Evolutionary conservation across 37 sponge, comb jelly and placozoan species (phyloP).

Genomic region (Bolinopsis microptera): DNA sequence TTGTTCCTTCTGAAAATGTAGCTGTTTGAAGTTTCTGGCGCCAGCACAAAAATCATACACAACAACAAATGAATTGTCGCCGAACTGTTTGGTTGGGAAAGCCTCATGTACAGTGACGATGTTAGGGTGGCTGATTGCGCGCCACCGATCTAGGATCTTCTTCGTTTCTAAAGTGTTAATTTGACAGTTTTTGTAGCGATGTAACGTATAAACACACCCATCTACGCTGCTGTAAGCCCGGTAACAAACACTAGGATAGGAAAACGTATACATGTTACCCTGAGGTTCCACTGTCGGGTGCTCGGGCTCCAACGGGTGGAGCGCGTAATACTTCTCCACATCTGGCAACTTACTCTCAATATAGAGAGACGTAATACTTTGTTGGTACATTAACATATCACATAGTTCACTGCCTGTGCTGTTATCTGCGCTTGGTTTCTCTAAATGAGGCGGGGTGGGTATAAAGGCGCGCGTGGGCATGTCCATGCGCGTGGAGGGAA

Average conservation of each 20-base stretch:
- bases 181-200: slow-evolving; percentile 70
- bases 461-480: slow-evolving; percentile 50
- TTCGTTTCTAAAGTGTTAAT: slow-evolving; percentile 71
- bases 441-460: slow-evolving; percentile 10
- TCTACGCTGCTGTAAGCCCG: slow-evolving; percentile 33
- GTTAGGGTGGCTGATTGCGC: slow-evolving; percentile 71
- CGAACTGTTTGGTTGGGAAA: slow-evolving; percentile 87
- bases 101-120: slow-evolving; percentile 78
- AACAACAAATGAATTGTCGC: slow-evolving; percentile 83
- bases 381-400: not conserved
- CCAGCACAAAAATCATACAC: slow-evolving; percentile 84
- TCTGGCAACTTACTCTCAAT: slow-evolving; percentile 68
- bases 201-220: slow-evolving; percentile 60
- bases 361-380: slow-evolving; percentile 5
- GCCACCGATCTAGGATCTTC: slow-evolving; percentile 76
- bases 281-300: not conserved
- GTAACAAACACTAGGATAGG: slow-evolving; percentile 55
- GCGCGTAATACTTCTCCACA: slow-evolving; percentile 78
- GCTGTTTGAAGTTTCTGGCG: slow-evolving; percentile 72
- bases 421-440: not conserved
- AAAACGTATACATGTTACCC: slow-evolving; percentile 25
- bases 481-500: slow-evolving; percentile 53
- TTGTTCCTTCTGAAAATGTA: slow-evolving; percentile 65
- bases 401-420: not conserved
- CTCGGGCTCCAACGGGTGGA: slow-evolving; percentile 74